A percentile compares a stretch with the other conserved stretches of the same genome.
phyloP scores from a whole-genome alignment of 1,140 invertebrate species.

The Paraescarpia echinospica region DNA sequence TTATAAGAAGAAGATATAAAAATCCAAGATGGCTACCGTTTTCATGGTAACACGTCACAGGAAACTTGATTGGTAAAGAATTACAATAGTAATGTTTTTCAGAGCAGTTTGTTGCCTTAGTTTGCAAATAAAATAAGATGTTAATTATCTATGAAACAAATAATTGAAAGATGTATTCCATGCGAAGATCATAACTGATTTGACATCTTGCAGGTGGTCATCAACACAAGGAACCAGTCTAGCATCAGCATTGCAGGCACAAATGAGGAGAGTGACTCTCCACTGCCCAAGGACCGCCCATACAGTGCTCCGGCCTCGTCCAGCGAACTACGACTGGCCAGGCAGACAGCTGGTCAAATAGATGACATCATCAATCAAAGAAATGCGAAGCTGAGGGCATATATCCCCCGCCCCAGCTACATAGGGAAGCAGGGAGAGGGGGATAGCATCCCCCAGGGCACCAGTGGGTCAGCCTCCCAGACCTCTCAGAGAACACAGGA shows the following conservation, averaged over 20 bases:
- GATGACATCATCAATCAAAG: constrained; percentile 26
- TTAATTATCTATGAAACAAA: neutral
- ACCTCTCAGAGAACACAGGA: neutral
- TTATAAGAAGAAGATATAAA: too few relatives aligned
- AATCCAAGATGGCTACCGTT: too few relatives aligned
- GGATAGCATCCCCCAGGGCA: neutral
- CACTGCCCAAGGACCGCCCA: constrained; percentile 34
- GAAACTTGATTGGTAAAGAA: too few relatives aligned
- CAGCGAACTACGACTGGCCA: constrained; percentile 34
- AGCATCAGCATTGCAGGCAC: constrained; percentile 41
- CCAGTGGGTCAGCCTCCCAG: neutral
- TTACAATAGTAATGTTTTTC: too few relatives aligned
- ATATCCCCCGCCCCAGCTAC: neutral
- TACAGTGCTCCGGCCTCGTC: constrained; percentile 43
- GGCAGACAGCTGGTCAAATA: constrained; percentile 38
- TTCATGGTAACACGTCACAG: too few relatives aligned
- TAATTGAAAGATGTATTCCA: neutral
- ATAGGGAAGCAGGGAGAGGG: neutral
- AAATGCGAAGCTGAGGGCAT: neutral
- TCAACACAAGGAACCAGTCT: constrained; percentile 41
- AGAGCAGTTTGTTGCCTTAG: too few relatives aligned
- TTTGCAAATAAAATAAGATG: neutral
- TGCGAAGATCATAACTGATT: neutral
- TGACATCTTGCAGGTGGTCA: constrained; percentile 36
- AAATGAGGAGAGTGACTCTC: constrained; percentile 18